phyloP scores from a whole-genome alignment of 2,797 vertebrate genomes.

The Melanotaenia parkinsoni region DNA sequence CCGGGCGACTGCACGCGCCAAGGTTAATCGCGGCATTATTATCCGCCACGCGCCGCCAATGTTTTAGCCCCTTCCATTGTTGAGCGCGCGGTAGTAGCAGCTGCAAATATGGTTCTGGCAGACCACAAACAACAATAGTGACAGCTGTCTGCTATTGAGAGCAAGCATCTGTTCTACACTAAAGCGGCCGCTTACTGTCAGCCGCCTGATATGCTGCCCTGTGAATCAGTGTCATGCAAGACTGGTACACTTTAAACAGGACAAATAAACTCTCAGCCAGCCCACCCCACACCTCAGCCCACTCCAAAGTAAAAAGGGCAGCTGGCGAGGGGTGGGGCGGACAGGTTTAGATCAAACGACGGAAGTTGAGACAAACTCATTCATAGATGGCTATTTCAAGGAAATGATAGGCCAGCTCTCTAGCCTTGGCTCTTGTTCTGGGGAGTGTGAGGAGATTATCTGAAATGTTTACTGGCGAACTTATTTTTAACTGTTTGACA shows the following conservation, averaged over 20 bases:
- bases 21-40: slow-evolving; percentile 86
- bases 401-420: background rate
- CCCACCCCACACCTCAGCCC: background rate
- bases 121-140: slow-evolving; percentile 86
- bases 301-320: slow-evolving; percentile 19
- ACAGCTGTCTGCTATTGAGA: slow-evolving; percentile 88
- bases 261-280: slow-evolving; percentile 68
- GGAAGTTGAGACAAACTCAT: slow-evolving; percentile 45
- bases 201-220: slow-evolving; percentile 72
- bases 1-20: slow-evolving; percentile 78
- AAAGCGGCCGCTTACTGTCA: slow-evolving; percentile 82
- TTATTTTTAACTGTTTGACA: slow-evolving; percentile 19
- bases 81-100: slow-evolving; percentile 79
- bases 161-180: slow-evolving; percentile 84
- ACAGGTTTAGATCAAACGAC: slow-evolving; percentile 71
- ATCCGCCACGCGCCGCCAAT: slow-evolving; percentile 85
- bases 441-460: background rate
- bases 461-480: slow-evolving; percentile 4
- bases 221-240: slow-evolving; percentile 79
- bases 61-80: slow-evolving; percentile 81
- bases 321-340: slow-evolving; percentile 53
- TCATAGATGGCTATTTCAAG: slow-evolving; percentile 41
- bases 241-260: slow-evolving; percentile 63
- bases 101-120: slow-evolving; percentile 84
- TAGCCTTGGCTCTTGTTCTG: slow-evolving; percentile 16